These are phyloP conservation scores for Zoanthus solanderi DNA, from an alignment of 92 coral and sea anemone species.

Conservation along the genomic window DNA sequence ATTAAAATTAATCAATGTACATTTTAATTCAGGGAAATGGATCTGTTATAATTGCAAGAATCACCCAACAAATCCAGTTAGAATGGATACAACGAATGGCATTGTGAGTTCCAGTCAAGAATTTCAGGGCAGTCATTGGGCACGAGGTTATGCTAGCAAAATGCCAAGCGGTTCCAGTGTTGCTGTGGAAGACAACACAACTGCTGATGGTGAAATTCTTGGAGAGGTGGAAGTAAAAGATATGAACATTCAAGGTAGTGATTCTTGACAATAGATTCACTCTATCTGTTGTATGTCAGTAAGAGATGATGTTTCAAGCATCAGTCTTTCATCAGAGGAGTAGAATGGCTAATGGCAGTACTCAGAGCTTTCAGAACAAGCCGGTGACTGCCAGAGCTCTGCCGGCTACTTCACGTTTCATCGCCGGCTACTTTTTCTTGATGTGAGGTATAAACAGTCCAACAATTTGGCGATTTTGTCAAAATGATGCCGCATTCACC, in stretches of 20 bases:
- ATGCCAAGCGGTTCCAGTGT: slow-evolving; percentile 42
- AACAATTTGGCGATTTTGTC: too few species aligned
- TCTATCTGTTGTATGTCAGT: too few species aligned
- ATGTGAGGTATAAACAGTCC: too few species aligned
- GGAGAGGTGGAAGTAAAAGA: slow-evolving; percentile 92
- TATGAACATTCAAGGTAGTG: slow-evolving; percentile 86
- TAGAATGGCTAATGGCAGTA: too few species aligned
- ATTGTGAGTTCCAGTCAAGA: slow-evolving; percentile 24
- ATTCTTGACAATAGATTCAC: background rate
- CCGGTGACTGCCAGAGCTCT: too few species aligned
- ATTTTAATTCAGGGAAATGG: slow-evolving; percentile 85
- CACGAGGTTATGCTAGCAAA: background rate
- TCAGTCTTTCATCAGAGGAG: background rate
- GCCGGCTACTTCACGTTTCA: too few species aligned
- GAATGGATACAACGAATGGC: slow-evolving; percentile 70
- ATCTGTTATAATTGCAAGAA: slow-evolving; percentile 95
- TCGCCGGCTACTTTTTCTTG: too few species aligned
- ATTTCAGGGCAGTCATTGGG: slow-evolving; percentile 13
- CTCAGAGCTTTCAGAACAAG: too few species aligned
- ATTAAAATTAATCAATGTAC: too few species aligned
- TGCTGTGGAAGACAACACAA: slow-evolving; percentile 32
- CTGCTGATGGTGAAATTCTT: slow-evolving; percentile 73
- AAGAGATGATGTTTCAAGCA: background rate
- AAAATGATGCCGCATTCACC: too few species aligned
- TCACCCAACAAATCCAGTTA: slow-evolving; percentile 89